Percentiles rank a stretch among this genome's conserved stretches.
phyloP scores from a whole-genome alignment of 2,888 invertebrate species.

The Drosophila mayaguana region DNA sequence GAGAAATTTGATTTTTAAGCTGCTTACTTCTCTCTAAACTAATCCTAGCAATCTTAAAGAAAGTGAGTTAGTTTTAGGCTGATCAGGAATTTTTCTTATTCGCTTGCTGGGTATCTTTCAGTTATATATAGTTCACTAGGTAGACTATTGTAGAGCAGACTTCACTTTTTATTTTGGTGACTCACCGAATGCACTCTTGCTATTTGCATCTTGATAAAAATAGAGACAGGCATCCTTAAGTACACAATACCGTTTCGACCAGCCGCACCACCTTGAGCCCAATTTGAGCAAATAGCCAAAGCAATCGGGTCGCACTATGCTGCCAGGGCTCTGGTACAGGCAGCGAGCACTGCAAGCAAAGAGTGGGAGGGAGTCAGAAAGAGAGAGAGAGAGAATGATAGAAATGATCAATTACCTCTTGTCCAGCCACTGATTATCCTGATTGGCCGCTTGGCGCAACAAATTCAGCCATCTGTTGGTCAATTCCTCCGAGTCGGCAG shows the following conservation, averaged over 20 bases:
- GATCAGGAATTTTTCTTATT: neutral
- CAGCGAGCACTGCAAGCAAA: slow-evolving; percentile 88
- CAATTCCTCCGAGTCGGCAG: slow-evolving; percentile 91
- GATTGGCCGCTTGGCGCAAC: slow-evolving; percentile 91
- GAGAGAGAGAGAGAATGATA: slow-evolving; percentile 12
- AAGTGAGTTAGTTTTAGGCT: neutral
- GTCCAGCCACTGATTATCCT: slow-evolving; percentile 90
- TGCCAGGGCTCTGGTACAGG: slow-evolving; percentile 92
- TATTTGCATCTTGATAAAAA: slow-evolving; percentile 95
- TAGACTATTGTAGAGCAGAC: slow-evolving; percentile 14
- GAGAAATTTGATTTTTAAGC: neutral
- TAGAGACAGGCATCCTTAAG: slow-evolving; percentile 97
- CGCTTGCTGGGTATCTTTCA: slow-evolving; percentile 9
- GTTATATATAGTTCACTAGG: neutral
- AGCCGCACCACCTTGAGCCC: slow-evolving; percentile 93
- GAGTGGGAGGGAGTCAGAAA: slow-evolving; percentile 12
- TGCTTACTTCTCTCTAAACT: neutral
- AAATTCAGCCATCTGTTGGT: slow-evolving; percentile 92
- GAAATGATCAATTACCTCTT: slow-evolving; percentile 76
- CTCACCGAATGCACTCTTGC: slow-evolving; percentile 93
- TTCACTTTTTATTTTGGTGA: slow-evolving; percentile 30
- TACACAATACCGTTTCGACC: slow-evolving; percentile 97
- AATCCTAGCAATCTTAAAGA: neutral
- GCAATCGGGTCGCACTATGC: slow-evolving; percentile 94
- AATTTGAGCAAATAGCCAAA: slow-evolving; percentile 96